A percentile compares a stretch with the other conserved stretches of the same genome.
Evolutionary conservation across 2,797 vertebrate genomes (phyloP).

Genomic region (Cygnus olor): DNA sequence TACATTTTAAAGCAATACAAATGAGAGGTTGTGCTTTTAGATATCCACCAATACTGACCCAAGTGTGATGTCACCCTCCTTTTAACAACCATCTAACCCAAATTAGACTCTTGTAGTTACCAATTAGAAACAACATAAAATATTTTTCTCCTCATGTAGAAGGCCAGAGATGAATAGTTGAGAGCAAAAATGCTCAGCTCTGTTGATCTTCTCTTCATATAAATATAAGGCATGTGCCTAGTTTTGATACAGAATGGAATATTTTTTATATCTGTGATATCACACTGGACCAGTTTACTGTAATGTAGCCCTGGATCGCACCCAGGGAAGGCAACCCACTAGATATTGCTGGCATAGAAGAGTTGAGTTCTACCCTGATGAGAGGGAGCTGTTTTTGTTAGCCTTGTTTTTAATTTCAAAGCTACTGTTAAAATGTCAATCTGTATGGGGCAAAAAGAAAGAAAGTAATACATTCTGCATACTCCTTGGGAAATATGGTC

Average conservation of each 20-base stretch:
- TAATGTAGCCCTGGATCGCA: constrained; percentile 75
- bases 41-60: constrained; percentile 76
- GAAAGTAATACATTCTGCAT: not conserved
- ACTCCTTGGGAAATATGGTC: constrained; percentile 43
- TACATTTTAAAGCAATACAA: constrained; percentile 87
- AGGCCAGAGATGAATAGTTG: constrained; percentile 71
- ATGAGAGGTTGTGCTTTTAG: constrained; percentile 82
- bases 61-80: constrained; percentile 78
- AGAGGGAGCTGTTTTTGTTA: constrained; percentile 20
- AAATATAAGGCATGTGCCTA: constrained; percentile 83
- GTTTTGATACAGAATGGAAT: constrained; percentile 86
- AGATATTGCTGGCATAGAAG: constrained; percentile 60
- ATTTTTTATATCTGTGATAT: constrained; percentile 85
- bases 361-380: constrained; percentile 71
- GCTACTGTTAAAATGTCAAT: constrained; percentile 31
- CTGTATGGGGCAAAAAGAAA: constrained; percentile 20
- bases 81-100: constrained; percentile 59
- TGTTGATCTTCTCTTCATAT: constrained; percentile 78
- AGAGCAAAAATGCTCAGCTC: constrained; percentile 69
- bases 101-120: constrained; percentile 55
- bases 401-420: constrained; percentile 57
- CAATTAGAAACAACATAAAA: constrained; percentile 52
- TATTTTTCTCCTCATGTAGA: constrained; percentile 67
- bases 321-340: constrained; percentile 60
- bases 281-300: constrained; percentile 83